These are phyloP conservation scores for Antennarius maculatus DNA, from an alignment of 2,797 vertebrate genomes.

Conservation along the genomic window DNA sequence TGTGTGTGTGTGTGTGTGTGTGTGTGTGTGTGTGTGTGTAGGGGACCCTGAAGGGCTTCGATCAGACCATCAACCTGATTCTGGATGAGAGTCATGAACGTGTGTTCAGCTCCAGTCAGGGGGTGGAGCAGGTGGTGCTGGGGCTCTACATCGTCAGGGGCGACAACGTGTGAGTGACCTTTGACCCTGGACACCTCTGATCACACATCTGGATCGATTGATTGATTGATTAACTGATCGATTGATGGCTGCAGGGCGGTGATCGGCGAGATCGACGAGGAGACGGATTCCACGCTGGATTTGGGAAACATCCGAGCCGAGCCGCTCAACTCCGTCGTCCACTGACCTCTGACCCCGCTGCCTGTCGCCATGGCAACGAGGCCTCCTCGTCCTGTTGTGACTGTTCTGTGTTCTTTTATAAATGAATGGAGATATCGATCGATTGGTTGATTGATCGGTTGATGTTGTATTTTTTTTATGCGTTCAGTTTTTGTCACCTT, in stretches of 20 bases:
- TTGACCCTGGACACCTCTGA: not conserved
- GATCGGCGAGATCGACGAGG: constrained; percentile 98
- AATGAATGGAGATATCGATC: constrained; percentile 30
- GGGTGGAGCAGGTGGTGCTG: constrained; percentile 97
- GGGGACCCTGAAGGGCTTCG: constrained; percentile 98
- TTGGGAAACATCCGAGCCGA: constrained; percentile 97
- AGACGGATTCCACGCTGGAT: constrained; percentile 95
- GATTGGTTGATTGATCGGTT: not conserved
- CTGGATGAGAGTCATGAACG: constrained; percentile 98
- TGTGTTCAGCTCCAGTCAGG: constrained; percentile 97
- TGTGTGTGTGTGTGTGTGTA: constrained; percentile 53
- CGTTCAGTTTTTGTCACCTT: constrained; percentile 24
- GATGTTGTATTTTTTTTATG: constrained; percentile 34
- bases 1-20: too few relatives aligned
- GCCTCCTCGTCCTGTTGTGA: not conserved
- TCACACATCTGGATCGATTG: too few relatives aligned
- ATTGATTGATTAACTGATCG: too few relatives aligned
- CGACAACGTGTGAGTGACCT: constrained; percentile 94
- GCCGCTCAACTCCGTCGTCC: constrained; percentile 95
- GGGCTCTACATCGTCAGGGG: constrained; percentile 98
- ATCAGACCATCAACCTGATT: constrained; percentile 99
- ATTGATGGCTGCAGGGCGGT: constrained; percentile 85
- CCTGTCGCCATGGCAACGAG: constrained; percentile 10
- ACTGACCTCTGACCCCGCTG: constrained; percentile 76
- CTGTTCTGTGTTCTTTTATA: constrained; percentile 38